phyloP scores from a whole-genome alignment of 2,797 vertebrate genomes.

The Rhyacichthys aspro region DNA sequence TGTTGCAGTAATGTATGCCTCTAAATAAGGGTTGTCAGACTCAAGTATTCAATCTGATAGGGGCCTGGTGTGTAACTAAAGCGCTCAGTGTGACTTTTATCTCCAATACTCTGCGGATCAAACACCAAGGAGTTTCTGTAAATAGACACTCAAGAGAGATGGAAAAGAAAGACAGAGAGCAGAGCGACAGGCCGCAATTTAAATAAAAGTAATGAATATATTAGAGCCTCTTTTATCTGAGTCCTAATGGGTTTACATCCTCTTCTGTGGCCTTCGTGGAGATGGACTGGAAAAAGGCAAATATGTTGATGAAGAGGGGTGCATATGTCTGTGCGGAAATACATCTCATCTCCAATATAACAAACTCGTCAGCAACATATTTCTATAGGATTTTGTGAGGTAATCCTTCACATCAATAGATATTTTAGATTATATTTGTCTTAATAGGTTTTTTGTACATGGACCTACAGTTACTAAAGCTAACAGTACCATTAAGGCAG shows the following conservation, averaged over 20 bases:
- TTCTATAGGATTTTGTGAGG: too few species aligned
- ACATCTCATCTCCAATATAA: too few species aligned
- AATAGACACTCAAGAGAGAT: constrained; percentile 39
- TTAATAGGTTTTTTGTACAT: too few species aligned
- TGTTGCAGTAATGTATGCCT: not conserved
- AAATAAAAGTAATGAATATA: constrained; percentile 79
- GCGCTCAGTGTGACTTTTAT: constrained; percentile 38
- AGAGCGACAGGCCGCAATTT: constrained; percentile 45
- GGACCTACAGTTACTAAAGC: too few species aligned
- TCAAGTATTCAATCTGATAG: not conserved
- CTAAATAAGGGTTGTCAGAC: constrained; percentile 1
- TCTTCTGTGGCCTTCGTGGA: constrained; percentile 51
- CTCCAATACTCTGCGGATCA: constrained; percentile 26
- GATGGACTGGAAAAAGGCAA: constrained; percentile 18
- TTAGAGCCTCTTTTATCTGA: constrained; percentile 68
- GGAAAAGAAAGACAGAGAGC: constrained; percentile 22
- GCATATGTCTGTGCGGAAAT: too few species aligned
- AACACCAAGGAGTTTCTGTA: constrained; percentile 24
- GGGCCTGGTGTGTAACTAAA: constrained; percentile 5
- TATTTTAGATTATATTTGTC: too few species aligned
- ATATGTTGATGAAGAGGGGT: constrained; percentile 1
- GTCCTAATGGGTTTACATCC: constrained; percentile 63
- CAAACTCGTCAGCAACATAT: too few species aligned
- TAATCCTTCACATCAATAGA: too few species aligned
- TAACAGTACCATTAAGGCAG: too few species aligned